Percentiles rank a stretch among this genome's conserved stretches.
Conservation (phyloP, 2,888 invertebrate species). For the Oegoconia quadripuncta region DNA sequence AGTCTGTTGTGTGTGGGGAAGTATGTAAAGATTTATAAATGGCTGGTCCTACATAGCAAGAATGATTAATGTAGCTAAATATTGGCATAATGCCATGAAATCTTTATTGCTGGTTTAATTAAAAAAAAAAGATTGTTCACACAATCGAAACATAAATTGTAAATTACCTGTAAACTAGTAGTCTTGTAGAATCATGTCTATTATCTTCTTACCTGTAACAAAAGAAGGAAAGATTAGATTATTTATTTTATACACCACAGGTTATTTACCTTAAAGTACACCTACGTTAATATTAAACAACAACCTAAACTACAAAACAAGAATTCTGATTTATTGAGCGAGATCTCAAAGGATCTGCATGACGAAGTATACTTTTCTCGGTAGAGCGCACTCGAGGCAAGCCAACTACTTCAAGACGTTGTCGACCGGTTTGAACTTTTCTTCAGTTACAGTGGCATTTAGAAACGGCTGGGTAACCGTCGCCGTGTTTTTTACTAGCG, state of each 20-base stretch:
- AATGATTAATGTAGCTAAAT: slow-evolving; percentile 58
- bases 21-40: slow-evolving; percentile 45
- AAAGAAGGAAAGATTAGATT: slow-evolving; percentile 20
- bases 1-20: slow-evolving; percentile 35
- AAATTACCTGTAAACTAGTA: slow-evolving; percentile 17
- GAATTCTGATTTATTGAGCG: slow-evolving; percentile 46
- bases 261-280: slow-evolving; percentile 12
- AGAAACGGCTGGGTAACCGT: slow-evolving; percentile 54
- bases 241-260: background rate
- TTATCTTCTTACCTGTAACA: slow-evolving; percentile 51
- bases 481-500: slow-evolving; percentile 71
- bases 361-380: slow-evolving; percentile 44
- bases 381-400: slow-evolving; percentile 57
- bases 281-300: slow-evolving; percentile 17
- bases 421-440: slow-evolving; percentile 44
- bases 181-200: too few relatives aligned
- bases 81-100: slow-evolving; percentile 55
- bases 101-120: slow-evolving; percentile 54
- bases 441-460: slow-evolving; percentile 53
- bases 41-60: slow-evolving; percentile 44
- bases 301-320: slow-evolving; percentile 33
- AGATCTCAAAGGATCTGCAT: slow-evolving; percentile 52
- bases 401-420: slow-evolving; percentile 47
- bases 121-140: slow-evolving; percentile 35
- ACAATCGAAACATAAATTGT: slow-evolving; percentile 28